Base-by-base conservation (phyloP, 1,140 invertebrate genomes). In the Tribolium castaneum region DNA sequence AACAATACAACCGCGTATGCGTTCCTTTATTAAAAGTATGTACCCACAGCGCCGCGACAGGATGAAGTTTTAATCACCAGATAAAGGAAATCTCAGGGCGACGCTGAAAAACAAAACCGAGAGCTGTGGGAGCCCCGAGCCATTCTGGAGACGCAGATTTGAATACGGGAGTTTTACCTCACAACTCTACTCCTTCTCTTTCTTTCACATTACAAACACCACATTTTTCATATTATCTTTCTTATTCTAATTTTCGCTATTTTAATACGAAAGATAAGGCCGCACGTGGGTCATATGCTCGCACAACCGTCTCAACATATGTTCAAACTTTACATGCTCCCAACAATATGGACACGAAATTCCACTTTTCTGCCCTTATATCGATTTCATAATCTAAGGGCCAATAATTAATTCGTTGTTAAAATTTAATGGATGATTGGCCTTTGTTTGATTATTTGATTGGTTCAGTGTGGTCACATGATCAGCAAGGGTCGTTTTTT, bases 21-120 rank as follows among this genome's bases (percentile, higher is more conserved):
- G 83, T 83, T 83, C 82, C 80, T 84, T 84, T 84, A 84, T 84
- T 84, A 84, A 84, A 84, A 84, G 83, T 84, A 81, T 84, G 82
- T 83, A 80, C 81, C 80, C 80, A 75, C 80, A 80, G 81, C 75
- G 80, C 80, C 80, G 80, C 83, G 82, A 84, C 82, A 83, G 81
- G 80, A 83, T 83, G 82, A 84, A 84, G 82, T 83, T 84, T 84
- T 84, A 84, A 84, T 84, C 83, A 84, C 81, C 82, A 84, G 83
- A 83, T 84, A 83, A 83, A 84, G 81, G 82, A 84, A 84, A 84
- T 84, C 82, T 84, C 83, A 82, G 81, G 80, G 80, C 83, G 82
- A 62, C 82, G 79, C 80, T 84, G 83, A 83, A 84, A 84, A 83
- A 84, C 82, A 83, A 84, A 83, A 84, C 80, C 82, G 80, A 78